These are phyloP conservation scores for Corbicula japonica DNA, from an alignment of 2,888 invertebrate genomes.

Conservation along the genomic window DNA sequence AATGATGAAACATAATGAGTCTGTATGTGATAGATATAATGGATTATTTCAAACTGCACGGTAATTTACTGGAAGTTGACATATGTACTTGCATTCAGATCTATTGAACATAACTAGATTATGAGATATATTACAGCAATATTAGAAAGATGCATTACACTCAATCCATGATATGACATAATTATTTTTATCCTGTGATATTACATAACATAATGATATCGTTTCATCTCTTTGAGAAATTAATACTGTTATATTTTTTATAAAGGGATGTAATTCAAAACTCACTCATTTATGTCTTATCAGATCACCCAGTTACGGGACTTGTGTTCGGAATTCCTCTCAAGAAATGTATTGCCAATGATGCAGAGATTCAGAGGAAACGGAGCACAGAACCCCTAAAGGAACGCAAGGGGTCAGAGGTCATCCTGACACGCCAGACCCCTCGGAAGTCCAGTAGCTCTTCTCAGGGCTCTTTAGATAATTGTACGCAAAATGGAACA, in stretches of 20 bases:
- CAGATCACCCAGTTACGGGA: slow-evolving; percentile 86
- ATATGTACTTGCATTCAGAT: no score
- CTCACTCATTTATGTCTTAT: slow-evolving; percentile 1
- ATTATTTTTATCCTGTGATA: no score
- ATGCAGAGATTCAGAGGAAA: slow-evolving; percentile 88
- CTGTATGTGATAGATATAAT: no score
- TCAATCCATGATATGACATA: no score
- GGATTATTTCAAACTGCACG: no score
- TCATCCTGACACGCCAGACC: slow-evolving; percentile 69
- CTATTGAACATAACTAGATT: no score
- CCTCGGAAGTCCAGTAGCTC: slow-evolving; percentile 82
- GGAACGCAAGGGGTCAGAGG: slow-evolving; percentile 76
- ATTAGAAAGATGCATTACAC: no score
- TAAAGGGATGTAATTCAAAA: background rate
- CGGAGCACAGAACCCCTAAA: slow-evolving; percentile 72
- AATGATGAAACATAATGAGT: no score
- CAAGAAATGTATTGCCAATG: slow-evolving; percentile 94
- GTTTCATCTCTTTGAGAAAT: background rate
- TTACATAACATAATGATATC: no score
- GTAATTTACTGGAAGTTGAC: no score
- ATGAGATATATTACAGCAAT: no score
- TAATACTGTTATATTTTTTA: background rate
- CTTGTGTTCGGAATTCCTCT: slow-evolving; percentile 95
- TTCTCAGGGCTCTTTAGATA: slow-evolving; percentile 79
- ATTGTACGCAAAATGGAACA: slow-evolving; percentile 65